These are phyloP conservation scores for Psilopogon haemacephalus DNA, from an alignment of 2,113 vertebrate species.

Conservation along the genomic window DNA sequence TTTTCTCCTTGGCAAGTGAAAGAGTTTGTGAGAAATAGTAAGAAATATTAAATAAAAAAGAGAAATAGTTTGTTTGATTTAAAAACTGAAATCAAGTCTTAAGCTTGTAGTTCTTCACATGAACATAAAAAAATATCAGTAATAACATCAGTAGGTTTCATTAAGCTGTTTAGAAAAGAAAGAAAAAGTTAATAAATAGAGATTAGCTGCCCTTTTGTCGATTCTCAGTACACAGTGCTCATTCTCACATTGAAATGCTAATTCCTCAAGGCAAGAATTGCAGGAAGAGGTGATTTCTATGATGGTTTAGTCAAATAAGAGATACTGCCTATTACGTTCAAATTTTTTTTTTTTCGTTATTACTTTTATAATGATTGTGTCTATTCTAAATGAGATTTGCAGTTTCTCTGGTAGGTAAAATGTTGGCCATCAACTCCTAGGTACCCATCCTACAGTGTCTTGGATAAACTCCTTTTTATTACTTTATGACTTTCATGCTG, in stretches of 20 bases:
- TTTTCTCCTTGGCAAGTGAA: not conserved
- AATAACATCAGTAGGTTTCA: not conserved
- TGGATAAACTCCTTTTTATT: not conserved
- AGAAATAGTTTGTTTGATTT: not conserved
- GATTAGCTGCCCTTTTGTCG: not conserved
- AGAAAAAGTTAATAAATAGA: not conserved
- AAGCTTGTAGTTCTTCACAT: not conserved
- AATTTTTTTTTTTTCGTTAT: not conserved
- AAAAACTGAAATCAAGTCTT: not conserved
- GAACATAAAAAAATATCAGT: not conserved
- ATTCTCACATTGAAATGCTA: not conserved
- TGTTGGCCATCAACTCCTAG: not conserved
- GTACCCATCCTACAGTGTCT: not conserved
- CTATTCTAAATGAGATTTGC: not conserved
- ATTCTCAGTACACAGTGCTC: not conserved
- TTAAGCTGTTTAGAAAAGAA: not conserved
- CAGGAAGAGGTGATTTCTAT: not conserved
- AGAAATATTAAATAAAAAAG: not conserved
- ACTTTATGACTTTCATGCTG: not conserved
- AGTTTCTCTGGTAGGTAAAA: not conserved
- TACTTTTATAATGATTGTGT: not conserved
- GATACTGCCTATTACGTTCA: not conserved
- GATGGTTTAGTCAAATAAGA: not conserved
- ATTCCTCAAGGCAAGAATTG: not conserved
- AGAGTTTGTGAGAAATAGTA: not conserved